A percentile compares a stretch with the other conserved stretches of the same genome.
These are phyloP conservation scores for Cydia strobilella DNA, from an alignment of 1,140 invertebrate genomes.

Conservation along the genomic window DNA sequence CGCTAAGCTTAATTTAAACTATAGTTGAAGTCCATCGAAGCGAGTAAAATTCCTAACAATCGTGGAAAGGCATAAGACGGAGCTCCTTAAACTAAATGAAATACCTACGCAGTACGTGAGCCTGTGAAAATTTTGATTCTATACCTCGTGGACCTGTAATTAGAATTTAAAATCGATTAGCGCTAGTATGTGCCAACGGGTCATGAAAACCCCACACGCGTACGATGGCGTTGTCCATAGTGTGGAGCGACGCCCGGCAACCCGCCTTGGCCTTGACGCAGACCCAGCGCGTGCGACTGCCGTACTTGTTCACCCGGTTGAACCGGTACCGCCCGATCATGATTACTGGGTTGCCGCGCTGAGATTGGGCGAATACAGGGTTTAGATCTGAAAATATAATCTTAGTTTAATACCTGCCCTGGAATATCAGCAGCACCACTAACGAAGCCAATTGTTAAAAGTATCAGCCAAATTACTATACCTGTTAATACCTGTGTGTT, in stretches of 20 bases:
- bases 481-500: no score
- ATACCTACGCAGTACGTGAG: no score
- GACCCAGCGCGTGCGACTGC: slow-evolving; percentile 69
- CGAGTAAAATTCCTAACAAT: no score
- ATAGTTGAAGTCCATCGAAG: no score
- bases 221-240: slow-evolving; percentile 74
- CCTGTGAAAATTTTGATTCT: background rate
- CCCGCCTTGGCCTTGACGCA: slow-evolving; percentile 74
- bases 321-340: slow-evolving; percentile 75
- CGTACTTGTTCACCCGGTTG: slow-evolving; percentile 71
- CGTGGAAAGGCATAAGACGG: no score
- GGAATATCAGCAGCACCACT: no score
- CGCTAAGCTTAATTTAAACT: no score
- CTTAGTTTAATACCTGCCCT: background rate
- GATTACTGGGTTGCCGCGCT: slow-evolving; percentile 72
- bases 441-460: no score
- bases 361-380: slow-evolving; percentile 70
- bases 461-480: no score
- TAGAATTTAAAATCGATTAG: slow-evolving; percentile 60
- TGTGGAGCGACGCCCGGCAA: slow-evolving; percentile 69
- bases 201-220: slow-evolving; percentile 74
- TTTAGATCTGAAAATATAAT: slow-evolving; percentile 65
- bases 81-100: no score
- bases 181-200: slow-evolving; percentile 66
- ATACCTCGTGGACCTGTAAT: background rate